A percentile compares a stretch with the other conserved stretches of the same genome.
phyloP scores from a whole-genome alignment of 1,140 invertebrate genomes.

The Elymnias hypermnestra region DNA sequence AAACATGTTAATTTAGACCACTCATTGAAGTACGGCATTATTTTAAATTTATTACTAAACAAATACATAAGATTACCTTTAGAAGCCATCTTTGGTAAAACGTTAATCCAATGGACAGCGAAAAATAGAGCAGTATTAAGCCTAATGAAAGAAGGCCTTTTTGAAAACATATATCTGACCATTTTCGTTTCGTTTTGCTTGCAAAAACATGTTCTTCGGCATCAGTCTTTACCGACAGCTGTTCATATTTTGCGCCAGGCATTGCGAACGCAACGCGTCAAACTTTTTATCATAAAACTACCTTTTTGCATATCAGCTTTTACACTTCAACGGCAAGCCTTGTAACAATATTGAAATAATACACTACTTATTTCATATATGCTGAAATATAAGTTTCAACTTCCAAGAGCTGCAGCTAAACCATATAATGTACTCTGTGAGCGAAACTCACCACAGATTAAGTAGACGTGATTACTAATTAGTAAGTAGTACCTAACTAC shows the following conservation, averaged over 20 bases:
- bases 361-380: no score
- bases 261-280: slow-evolving; percentile 39
- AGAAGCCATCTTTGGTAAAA: slow-evolving; percentile 97
- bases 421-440: no score
- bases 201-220: slow-evolving; percentile 54
- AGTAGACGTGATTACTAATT: no score
- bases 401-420: no score
- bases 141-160: slow-evolving; percentile 56
- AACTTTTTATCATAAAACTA: slow-evolving; percentile 15
- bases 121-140: slow-evolving; percentile 89
- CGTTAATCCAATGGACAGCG: slow-evolving; percentile 94
- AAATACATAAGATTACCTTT: slow-evolving; percentile 78
- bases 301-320: slow-evolving; percentile 42
- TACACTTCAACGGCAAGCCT: no score
- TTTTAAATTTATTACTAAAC: not conserved
- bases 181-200: slow-evolving; percentile 50
- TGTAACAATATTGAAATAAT: no score
- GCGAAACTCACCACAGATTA: no score
- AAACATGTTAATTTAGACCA: no score
- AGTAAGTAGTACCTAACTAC: no score
- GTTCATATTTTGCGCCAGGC: slow-evolving; percentile 67
- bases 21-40: not conserved
- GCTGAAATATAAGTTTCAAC: no score
- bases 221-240: slow-evolving; percentile 63
- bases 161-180: slow-evolving; percentile 56